A percentile compares a stretch with the other conserved stretches of the same genome.
Conservation (phyloP, 2,888 invertebrate species). For the Uloborus plumipes region DNA sequence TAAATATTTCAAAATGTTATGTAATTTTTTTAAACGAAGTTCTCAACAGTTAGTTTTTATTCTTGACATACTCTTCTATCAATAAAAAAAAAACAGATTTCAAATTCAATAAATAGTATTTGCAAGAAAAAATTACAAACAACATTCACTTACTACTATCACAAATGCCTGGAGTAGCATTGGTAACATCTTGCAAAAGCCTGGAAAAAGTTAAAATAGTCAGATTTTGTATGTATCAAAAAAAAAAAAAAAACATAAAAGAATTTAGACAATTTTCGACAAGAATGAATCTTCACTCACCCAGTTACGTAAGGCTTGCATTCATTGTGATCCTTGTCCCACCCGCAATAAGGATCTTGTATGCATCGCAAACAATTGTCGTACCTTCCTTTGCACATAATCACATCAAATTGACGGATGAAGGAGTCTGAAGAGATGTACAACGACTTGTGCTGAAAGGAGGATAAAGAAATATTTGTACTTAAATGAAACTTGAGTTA, state of each 20-base stretch:
- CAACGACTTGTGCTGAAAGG: slow-evolving; percentile 81
- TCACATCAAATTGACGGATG: slow-evolving; percentile 89
- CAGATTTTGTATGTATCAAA: not conserved
- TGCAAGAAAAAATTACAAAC: not conserved
- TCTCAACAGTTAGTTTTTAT: too few species aligned
- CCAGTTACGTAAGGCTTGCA: slow-evolving; percentile 83
- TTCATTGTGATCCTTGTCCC: slow-evolving; percentile 90
- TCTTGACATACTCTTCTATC: too few species aligned
- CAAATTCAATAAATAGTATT: too few species aligned
- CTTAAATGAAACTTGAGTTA: not conserved
- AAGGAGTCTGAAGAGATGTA: slow-evolving; percentile 92
- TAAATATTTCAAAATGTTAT: too few species aligned
- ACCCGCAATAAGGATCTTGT: slow-evolving; percentile 95
- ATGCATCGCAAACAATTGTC: slow-evolving; percentile 94
- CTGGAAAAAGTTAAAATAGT: slow-evolving; percentile 72
- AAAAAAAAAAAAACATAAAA: too few species aligned
- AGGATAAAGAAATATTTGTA: not conserved
- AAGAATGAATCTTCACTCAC: slow-evolving; percentile 39
- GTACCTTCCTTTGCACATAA: slow-evolving; percentile 90
- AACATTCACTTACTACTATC: slow-evolving; percentile 61
- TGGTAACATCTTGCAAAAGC: slow-evolving; percentile 89
- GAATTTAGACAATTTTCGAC: not conserved
- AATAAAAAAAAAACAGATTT: too few species aligned
- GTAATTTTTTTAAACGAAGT: too few species aligned
- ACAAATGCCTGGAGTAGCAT: slow-evolving; percentile 83